A percentile compares a stretch with the other conserved stretches of the same genome.
Evolutionary conservation across 2,888 invertebrate species (phyloP).

Genomic region (Strigamia crassipes): DNA sequence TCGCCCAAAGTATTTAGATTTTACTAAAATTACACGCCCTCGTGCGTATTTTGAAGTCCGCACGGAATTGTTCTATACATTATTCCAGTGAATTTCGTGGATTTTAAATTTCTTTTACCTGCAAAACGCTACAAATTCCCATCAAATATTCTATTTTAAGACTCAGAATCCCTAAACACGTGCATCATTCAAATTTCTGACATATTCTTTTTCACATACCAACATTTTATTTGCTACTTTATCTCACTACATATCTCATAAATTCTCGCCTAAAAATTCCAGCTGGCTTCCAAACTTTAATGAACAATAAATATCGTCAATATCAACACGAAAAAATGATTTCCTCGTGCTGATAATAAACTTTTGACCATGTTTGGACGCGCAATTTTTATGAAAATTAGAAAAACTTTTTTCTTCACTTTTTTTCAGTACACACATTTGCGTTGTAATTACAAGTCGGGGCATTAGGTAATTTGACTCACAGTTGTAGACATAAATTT

Average conservation of each 20-base stretch:
- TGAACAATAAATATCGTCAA: not conserved
- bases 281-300: not conserved
- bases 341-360: not conserved
- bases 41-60: not conserved
- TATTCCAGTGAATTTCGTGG: not conserved
- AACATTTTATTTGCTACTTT: not conserved
- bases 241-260: not conserved
- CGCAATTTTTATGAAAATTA: not conserved
- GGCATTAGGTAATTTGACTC: slow-evolving; percentile 3
- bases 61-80: not conserved
- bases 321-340: not conserved
- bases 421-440: not conserved
- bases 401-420: not conserved
- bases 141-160: not conserved
- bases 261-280: not conserved
- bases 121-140: not conserved
- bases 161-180: too few species aligned
- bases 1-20: not conserved
- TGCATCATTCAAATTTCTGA: too few species aligned
- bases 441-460: not conserved
- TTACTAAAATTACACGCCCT: not conserved
- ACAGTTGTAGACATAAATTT: not conserved
- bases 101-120: not conserved
- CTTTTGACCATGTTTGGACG: not conserved
- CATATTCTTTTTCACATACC: not conserved